phyloP scores from a whole-genome alignment of 2,113 vertebrate species.

The Sinocyclocheilus anophthalmus region DNA sequence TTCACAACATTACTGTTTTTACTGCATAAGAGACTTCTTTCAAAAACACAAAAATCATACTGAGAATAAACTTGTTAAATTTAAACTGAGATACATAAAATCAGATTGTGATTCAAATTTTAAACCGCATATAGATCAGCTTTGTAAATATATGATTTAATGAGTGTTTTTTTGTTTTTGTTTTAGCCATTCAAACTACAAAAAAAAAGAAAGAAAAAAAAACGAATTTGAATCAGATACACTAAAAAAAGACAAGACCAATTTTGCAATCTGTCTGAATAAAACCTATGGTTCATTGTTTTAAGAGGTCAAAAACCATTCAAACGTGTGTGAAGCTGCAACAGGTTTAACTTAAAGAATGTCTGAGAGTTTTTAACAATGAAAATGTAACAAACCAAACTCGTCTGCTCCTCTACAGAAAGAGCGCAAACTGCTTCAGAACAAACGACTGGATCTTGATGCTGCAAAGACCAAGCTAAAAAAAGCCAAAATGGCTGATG shows the following conservation, averaged over 20 bases:
- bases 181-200: background rate
- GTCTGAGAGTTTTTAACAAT: background rate
- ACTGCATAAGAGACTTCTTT: too few relatives aligned
- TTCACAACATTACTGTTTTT: too few relatives aligned
- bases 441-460: constrained; percentile 95
- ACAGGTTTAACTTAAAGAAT: background rate
- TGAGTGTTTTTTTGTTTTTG: background rate
- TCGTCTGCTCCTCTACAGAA: constrained; percentile 79
- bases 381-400: background rate
- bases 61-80: too few relatives aligned
- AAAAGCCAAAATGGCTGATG: constrained; percentile 92
- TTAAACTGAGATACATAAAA: too few relatives aligned
- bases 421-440: constrained; percentile 94
- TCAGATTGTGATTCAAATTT: background rate
- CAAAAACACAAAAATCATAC: too few relatives aligned
- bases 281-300: background rate
- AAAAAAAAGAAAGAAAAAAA: background rate
- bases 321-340: background rate
- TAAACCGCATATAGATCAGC: background rate
- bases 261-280: too few relatives aligned
- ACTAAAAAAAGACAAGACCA: too few relatives aligned
- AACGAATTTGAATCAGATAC: background rate
- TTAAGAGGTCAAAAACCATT: background rate
- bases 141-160: background rate
- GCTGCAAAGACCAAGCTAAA: constrained; percentile 95